Base-by-base conservation (phyloP, 2,797 vertebrate genomes). In the Esox masquinongy region DNA sequence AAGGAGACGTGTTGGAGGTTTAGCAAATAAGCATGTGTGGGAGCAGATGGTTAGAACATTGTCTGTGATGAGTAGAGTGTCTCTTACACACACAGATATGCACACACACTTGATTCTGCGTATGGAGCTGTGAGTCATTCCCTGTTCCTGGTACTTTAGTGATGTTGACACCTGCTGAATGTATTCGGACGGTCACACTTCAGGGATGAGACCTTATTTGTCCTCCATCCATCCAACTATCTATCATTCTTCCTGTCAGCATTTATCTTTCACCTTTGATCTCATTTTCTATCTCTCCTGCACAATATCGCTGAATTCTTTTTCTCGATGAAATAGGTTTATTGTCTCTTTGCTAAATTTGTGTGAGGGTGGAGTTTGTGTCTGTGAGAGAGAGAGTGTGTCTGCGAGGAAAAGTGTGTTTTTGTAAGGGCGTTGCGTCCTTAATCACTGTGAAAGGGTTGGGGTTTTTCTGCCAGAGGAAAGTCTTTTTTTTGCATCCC, bases 371-470 rank as follows among this genome's bases (percentile, higher is more conserved):
- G 61, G n/a, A 47, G 59, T 9, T n/a, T 31, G 14, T 19, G 50
- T 36, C 4, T 74, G 19, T 51, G 43, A 15, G 47, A 67, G 77
- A 47, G 39, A 17, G 31, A 12, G 74, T 51, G n/a, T 56, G 61
- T 11, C 17, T 15, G 5, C 16, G 34, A 64, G 63, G n/a, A 31
- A 12, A 3, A 47, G 50, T 61, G 14, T 56, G 72, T 80, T 77
- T 31, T 31, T 31, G 79, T 83, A 85, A 88, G 88, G 87, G 81
- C 78, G 69, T 69, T 77, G 78, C 77, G 88, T 92, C 88, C 90
- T 93, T 90, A 90, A 89, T 92, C 90, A 87, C 84, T 80, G 79
- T 89, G 87, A 91, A 91, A 90, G 91, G 87, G 80, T 91, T 93
- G 89, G 85, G 5, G 90, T 91, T 85, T 77, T 79, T 83, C 82